Conservation (phyloP, 2,888 invertebrate genomes). For the Iselma pallidipennis region DNA sequence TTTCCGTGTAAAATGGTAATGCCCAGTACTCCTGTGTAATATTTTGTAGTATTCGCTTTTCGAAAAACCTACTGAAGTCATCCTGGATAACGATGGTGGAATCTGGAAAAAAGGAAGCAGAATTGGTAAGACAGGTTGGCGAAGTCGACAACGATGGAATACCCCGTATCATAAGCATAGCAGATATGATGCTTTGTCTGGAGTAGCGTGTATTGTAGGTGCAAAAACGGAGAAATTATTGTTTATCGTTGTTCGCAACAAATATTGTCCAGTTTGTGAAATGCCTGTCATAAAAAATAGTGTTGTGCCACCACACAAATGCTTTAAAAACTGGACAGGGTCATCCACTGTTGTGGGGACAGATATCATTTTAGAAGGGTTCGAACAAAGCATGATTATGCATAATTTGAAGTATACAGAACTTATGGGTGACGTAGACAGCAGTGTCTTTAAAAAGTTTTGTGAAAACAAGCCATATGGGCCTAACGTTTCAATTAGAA, state of each 20-base stretch:
- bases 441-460: slow-evolving; percentile 40
- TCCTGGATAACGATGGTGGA: too few species aligned
- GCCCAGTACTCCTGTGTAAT: too few species aligned
- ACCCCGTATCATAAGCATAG: too few species aligned
- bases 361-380: slow-evolving; percentile 45
- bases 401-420: slow-evolving; percentile 38
- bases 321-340: slow-evolving; percentile 44
- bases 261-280: slow-evolving; percentile 41
- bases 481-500: slow-evolving; percentile 26
- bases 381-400: slow-evolving; percentile 34
- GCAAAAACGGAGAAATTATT: slow-evolving; percentile 33
- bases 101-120: too few species aligned
- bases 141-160: too few species aligned
- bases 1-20: too few species aligned
- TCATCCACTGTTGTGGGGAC: slow-evolving; percentile 44
- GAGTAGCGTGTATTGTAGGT: slow-evolving; percentile 32
- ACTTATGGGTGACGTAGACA: slow-evolving; percentile 48
- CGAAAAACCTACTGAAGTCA: too few species aligned
- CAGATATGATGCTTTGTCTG: slow-evolving; percentile 45
- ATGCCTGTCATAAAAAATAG: slow-evolving; percentile 29
- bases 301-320: slow-evolving; percentile 33
- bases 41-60: too few species aligned
- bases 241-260: slow-evolving; percentile 40
- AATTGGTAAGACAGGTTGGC: too few species aligned
- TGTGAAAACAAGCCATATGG: slow-evolving; percentile 34